Conservation (phyloP, 2,797 vertebrate genomes). For the Urophycis tenuis region DNA sequence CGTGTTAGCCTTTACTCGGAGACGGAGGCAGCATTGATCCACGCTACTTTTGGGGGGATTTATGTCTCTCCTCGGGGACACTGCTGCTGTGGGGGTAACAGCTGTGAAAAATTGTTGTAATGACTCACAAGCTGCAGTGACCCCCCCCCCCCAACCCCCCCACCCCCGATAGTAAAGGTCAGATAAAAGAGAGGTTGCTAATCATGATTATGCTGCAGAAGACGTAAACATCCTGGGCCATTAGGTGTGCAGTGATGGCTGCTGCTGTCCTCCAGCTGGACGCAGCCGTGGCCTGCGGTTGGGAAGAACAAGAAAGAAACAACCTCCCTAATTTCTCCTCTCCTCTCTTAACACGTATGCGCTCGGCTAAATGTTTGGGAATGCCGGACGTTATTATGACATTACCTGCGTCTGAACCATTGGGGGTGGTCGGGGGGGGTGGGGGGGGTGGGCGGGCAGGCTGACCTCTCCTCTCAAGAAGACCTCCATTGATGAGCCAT, state of each 20-base stretch:
- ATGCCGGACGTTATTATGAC: not conserved
- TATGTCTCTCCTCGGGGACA: conserved; percentile 1
- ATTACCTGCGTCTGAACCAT: not conserved
- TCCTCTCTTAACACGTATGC: not conserved
- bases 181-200: conserved; percentile 49
- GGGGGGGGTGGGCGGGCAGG: not conserved
- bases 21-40: not conserved
- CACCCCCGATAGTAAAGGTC: conserved; percentile 32
- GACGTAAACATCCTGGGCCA: conserved; percentile 51
- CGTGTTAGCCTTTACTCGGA: not conserved
- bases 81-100: conserved; percentile 36
- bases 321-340: not conserved
- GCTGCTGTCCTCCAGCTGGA: conserved; percentile 42
- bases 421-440: not conserved
- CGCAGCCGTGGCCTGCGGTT: conserved; percentile 23
- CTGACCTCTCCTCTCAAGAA: not conserved
- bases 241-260: conserved; percentile 35
- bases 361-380: not conserved
- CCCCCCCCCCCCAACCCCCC: not conserved
- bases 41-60: not conserved
- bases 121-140: conserved; percentile 45
- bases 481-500: conserved; percentile 33
- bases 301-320: not conserved
- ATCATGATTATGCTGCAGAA: conserved; percentile 49
- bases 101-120: conserved; percentile 61